These are phyloP conservation scores for Macrochelys suwanniensis DNA, from an alignment of 2,797 vertebrate genomes.

Conservation along the genomic window DNA sequence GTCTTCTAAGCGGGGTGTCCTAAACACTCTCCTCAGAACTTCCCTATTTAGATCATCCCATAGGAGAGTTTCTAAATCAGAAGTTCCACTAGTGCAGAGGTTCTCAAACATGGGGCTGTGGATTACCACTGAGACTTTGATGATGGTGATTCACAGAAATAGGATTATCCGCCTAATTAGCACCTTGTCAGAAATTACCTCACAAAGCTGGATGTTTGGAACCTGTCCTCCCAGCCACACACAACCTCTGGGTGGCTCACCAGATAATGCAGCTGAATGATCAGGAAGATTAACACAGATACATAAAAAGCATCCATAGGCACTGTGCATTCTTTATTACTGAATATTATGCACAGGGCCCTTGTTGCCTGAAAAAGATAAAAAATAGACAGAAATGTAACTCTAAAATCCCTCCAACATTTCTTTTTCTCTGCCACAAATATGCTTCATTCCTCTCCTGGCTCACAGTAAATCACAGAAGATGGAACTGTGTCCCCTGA, in stretches of 20 bases:
- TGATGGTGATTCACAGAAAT: not conserved
- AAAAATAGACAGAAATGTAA: not conserved
- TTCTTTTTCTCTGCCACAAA: not conserved
- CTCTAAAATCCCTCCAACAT: not conserved
- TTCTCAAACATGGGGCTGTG: not conserved
- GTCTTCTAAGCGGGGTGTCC: not conserved
- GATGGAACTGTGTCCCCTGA: not conserved
- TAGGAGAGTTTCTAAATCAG: not conserved
- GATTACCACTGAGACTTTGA: not conserved
- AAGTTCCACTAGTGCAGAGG: not conserved
- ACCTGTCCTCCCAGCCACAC: conserved; percentile 32
- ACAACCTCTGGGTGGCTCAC: not conserved
- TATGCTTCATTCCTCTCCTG: not conserved
- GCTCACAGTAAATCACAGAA: not conserved
- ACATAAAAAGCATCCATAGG: conserved; percentile 64
- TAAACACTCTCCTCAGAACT: not conserved
- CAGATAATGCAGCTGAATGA: conserved; percentile 63
- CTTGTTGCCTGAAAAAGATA: conserved; percentile 42
- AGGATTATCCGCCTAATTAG: conserved; percentile 28
- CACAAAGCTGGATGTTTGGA: conserved; percentile 54
- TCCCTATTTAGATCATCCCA: not conserved
- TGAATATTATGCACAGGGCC: conserved; percentile 63
- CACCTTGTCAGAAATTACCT: conserved; percentile 61
- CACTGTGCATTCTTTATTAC: conserved; percentile 63
- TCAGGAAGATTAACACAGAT: conserved; percentile 68